Percentiles rank a stretch among this genome's conserved stretches.
Conservation (phyloP, 2,888 invertebrate species). For the Syrphus vitripennis region DNA sequence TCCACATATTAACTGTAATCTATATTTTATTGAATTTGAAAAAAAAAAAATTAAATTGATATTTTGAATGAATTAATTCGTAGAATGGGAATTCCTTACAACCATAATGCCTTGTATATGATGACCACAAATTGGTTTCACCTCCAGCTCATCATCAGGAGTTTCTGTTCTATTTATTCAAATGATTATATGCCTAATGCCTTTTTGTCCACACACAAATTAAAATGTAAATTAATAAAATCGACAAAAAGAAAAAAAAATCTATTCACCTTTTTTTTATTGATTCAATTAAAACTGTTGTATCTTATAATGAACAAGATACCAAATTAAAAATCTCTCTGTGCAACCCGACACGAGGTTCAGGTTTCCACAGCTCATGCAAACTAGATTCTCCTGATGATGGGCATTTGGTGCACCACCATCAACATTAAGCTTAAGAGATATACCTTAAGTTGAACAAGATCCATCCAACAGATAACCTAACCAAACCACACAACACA, state of each 20-base stretch:
- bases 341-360: constrained; percentile 7
- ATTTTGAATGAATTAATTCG: constrained; percentile 20
- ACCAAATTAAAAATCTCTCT: neutral
- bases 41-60: neutral
- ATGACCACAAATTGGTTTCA: neutral
- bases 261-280: constrained; percentile 42
- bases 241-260: neutral
- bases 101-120: neutral
- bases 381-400: constrained; percentile 20
- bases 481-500: constrained; percentile 31
- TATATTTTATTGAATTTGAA: neutral
- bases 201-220: constrained; percentile 17
- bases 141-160: neutral
- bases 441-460: constrained; percentile 28
- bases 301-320: constrained; percentile 41
- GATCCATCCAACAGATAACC: constrained; percentile 38
- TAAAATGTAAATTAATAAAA: constrained; percentile 55
- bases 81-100: neutral
- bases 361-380: constrained; percentile 28
- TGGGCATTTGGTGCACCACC: neutral
- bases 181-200: neutral
- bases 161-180: neutral
- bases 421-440: constrained; percentile 10
- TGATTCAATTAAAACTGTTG: constrained; percentile 35
- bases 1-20: too few species aligned